Conservation (phyloP, 2,888 invertebrate genomes). For the Tetranychus truncatus region DNA sequence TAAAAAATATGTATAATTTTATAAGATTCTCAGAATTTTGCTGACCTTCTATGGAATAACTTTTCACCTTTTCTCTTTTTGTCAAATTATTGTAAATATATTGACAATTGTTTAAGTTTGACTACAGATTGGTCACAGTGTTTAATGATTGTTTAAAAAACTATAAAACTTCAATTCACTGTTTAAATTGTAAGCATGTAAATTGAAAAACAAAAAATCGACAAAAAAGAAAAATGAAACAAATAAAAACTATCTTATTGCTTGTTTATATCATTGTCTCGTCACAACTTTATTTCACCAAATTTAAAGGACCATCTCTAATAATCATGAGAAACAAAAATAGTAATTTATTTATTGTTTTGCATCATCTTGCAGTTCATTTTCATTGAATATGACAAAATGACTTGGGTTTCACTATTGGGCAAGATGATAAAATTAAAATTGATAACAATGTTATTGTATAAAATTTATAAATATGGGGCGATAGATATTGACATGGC, state of each 20-base stretch:
- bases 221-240: background rate
- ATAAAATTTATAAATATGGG: too few relatives aligned
- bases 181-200: background rate
- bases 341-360: too few relatives aligned
- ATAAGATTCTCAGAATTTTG: background rate
- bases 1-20: background rate
- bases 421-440: too few relatives aligned
- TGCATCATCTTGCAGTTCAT: too few relatives aligned
- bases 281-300: too few relatives aligned
- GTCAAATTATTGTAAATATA: background rate
- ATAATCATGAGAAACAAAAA: too few relatives aligned
- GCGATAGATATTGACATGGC: too few relatives aligned
- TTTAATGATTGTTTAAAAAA: background rate
- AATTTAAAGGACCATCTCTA: too few relatives aligned
- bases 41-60: background rate
- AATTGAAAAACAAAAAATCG: background rate
- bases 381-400: too few relatives aligned
- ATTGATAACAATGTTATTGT: too few relatives aligned
- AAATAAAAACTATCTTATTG: background rate
- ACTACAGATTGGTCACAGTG: background rate
- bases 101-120: background rate
- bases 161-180: background rate
- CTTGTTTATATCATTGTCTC: too few relatives aligned
- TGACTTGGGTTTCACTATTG: too few relatives aligned
- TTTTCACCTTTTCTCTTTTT: background rate